Percentiles rank a stretch among this genome's conserved stretches.
Evolutionary conservation across 2,113 vertebrate genomes (phyloP).

Genomic region (Gracilinanus agilis): DNA sequence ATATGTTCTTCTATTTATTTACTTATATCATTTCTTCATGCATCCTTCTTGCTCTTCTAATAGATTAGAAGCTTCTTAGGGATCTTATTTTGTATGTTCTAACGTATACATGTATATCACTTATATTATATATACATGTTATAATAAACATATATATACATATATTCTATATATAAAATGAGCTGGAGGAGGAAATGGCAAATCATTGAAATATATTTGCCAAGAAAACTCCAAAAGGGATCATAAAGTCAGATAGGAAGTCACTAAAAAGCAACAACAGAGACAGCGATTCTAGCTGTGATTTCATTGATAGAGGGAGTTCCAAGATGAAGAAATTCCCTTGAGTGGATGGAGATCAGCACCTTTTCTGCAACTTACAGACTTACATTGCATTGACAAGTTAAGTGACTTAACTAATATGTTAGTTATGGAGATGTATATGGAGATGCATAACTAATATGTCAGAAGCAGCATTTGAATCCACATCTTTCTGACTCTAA

Average conservation of each 20-base stretch:
- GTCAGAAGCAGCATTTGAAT: neutral
- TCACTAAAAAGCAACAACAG: neutral
- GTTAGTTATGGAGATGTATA: no score
- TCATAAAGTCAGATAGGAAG: neutral
- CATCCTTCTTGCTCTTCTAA: neutral
- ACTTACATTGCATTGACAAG: neutral
- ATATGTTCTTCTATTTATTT: neutral
- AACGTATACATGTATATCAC: neutral
- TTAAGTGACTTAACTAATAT: neutral
- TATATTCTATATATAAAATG: neutral
- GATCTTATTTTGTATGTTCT: neutral
- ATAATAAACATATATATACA: neutral
- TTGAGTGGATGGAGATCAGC: neutral
- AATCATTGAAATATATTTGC: neutral
- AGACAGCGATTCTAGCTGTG: neutral
- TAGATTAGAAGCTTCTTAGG: neutral
- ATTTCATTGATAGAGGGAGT: neutral
- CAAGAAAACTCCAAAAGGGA: neutral
- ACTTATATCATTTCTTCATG: neutral
- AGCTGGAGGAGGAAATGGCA: neutral
- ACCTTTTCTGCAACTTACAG: neutral
- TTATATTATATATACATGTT: neutral
- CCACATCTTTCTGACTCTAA: neutral
- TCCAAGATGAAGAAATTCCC: neutral
- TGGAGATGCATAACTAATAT: neutral